Conservation (phyloP, 1,140 invertebrate genomes). For the Hyles euphorbiae region DNA sequence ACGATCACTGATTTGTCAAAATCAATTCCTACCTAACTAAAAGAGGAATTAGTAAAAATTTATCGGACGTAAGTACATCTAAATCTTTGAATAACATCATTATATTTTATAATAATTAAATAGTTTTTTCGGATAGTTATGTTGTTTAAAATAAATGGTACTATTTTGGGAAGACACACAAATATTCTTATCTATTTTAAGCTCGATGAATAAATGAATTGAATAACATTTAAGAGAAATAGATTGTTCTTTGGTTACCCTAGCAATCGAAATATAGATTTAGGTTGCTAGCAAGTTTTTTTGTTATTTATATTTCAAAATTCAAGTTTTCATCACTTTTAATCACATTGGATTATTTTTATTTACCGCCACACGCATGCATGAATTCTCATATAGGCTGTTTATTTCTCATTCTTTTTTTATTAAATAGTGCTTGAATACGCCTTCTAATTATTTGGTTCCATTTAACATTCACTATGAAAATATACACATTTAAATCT, state of each 20-base stretch:
- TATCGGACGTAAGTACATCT: not conserved
- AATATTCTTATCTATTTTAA: conserved; percentile 55
- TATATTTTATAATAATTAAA: conserved; percentile 1
- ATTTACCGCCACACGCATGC: no score
- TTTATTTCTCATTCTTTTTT: not conserved
- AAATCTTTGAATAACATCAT: not conserved
- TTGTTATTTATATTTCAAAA: conserved; percentile 16
- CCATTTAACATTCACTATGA: conserved; percentile 71
- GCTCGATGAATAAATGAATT: conserved; percentile 50
- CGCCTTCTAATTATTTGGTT: conserved; percentile 67
- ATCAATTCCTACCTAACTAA: not conserved
- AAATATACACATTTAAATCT: conserved; percentile 68
- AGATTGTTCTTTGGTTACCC: not conserved
- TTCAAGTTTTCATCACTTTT: conserved; percentile 27
- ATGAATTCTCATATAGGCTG: no score
- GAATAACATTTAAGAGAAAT: conserved; percentile 2
- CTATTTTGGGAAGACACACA: conserved; percentile 40
- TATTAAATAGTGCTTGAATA: conserved; percentile 8
- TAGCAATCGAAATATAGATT: no score
- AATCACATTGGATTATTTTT: conserved; percentile 28
- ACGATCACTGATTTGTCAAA: not conserved
- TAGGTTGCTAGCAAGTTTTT: no score
- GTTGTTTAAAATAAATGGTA: conserved; percentile 17
- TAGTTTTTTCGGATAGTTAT: not conserved
- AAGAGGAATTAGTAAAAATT: no score